Evolutionary conservation across 2,113 vertebrate genomes (phyloP).

Genomic region (Rhea pennata): DNA sequence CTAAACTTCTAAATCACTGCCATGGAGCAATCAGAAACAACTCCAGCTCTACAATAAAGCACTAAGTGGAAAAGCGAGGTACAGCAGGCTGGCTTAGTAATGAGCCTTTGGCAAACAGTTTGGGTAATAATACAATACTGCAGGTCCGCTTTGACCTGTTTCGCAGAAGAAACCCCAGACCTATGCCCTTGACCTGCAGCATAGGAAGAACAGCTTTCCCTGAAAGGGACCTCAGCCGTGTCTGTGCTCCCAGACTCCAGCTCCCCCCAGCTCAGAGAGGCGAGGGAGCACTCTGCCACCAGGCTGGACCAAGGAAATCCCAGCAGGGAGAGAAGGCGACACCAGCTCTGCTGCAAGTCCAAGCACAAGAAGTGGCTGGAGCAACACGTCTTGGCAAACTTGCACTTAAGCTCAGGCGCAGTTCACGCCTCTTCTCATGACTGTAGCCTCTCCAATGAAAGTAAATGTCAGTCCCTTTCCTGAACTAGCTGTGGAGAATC

Average conservation of each 20-base stretch:
- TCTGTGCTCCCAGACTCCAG: background rate
- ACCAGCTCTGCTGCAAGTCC: background rate
- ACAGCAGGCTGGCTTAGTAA: background rate
- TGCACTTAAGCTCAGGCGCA: background rate
- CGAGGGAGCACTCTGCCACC: background rate
- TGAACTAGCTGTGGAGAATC: background rate
- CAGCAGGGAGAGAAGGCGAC: background rate
- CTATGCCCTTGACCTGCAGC: background rate
- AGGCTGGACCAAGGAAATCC: background rate
- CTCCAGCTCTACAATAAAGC: background rate
- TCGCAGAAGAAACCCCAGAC: background rate
- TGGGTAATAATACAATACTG: background rate
- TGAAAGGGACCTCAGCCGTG: background rate
- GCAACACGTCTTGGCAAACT: background rate
- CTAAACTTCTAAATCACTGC: background rate
- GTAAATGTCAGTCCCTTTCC: background rate
- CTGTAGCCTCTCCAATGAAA: background rate
- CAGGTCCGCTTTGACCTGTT: background rate
- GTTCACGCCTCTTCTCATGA: background rate
- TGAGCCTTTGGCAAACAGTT: background rate
- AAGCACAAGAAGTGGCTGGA: background rate
- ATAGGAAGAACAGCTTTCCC: background rate
- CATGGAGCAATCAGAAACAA: background rate
- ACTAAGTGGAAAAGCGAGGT: background rate
- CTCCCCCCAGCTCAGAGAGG: background rate